Conservation (phyloP, 2,113 vertebrate species). For the Apeltes quadracus region DNA sequence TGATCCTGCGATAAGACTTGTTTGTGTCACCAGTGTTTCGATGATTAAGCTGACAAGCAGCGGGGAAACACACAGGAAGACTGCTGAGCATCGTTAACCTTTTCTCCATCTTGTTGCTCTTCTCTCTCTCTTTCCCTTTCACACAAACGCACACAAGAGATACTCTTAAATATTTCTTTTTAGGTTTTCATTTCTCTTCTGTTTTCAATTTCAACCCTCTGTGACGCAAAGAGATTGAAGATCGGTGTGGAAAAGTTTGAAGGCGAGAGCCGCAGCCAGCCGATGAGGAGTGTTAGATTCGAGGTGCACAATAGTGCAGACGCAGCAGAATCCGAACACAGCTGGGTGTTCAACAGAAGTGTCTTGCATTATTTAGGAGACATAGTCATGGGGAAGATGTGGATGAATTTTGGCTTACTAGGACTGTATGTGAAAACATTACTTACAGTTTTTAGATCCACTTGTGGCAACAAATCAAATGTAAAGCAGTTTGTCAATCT, state of each 20-base stretch:
- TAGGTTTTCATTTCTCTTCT: conserved; percentile 6
- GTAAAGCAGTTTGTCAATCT: conserved; percentile 11
- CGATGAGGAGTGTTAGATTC: conserved; percentile 55
- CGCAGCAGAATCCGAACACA: conserved; percentile 73
- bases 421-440: conserved; percentile 56
- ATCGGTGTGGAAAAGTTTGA: conserved; percentile 55
- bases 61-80: conserved; percentile 52
- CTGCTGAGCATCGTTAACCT: conserved; percentile 57
- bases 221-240: conserved; percentile 37
- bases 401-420: conserved; percentile 74
- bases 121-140: background rate
- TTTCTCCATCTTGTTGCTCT: conserved; percentile 50
- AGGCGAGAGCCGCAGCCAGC: conserved; percentile 49
- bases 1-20: conserved; percentile 34
- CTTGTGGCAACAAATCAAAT: conserved; percentile 23
- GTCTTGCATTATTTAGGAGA: conserved; percentile 81
- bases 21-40: conserved; percentile 54
- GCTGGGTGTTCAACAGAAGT: conserved; percentile 69
- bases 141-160: conserved; percentile 11
- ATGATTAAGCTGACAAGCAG: conserved; percentile 65
- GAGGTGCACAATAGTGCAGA: conserved; percentile 67
- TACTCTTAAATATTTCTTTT: conserved; percentile 3
- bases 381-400: conserved; percentile 72
- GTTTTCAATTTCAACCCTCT: conserved; percentile 22
- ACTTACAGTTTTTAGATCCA: conserved; percentile 20